Percentiles rank a stretch among this genome's conserved stretches.
These are phyloP conservation scores for Chorisops tibialis DNA, from an alignment of 2,888 invertebrate genomes.

Conservation along the genomic window DNA sequence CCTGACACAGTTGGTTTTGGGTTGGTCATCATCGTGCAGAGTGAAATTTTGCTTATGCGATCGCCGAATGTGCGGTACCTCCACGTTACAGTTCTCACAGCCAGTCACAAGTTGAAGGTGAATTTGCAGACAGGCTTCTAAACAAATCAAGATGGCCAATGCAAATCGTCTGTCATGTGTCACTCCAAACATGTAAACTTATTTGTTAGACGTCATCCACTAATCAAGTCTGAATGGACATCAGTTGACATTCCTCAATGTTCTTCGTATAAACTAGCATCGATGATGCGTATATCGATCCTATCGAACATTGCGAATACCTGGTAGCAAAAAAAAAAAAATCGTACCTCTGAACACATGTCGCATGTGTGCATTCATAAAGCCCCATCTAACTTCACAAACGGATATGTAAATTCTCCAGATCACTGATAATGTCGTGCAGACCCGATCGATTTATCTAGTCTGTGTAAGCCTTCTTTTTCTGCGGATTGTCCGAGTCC, in stretches of 20 bases:
- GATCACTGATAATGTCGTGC: slow-evolving; percentile 32
- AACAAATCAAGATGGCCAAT: slow-evolving; percentile 10
- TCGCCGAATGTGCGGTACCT: background rate
- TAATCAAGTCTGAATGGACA: slow-evolving; percentile 27
- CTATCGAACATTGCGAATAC: background rate
- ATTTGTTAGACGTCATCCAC: slow-evolving; percentile 33
- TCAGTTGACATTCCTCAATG: slow-evolving; percentile 29
- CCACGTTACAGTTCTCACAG: background rate
- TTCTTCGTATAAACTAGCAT: background rate
- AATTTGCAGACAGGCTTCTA: background rate
- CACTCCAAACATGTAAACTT: slow-evolving; percentile 30
- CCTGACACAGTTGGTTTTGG: slow-evolving; percentile 8
- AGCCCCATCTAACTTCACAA: background rate
- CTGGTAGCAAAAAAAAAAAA: background rate
- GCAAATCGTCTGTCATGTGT: slow-evolving; percentile 33
- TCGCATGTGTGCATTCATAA: background rate
- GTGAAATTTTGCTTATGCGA: background rate
- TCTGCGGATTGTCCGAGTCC: slow-evolving; percentile 6
- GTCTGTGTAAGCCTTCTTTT: slow-evolving; percentile 17
- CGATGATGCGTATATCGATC: slow-evolving; percentile 15
- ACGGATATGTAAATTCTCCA: slow-evolving; percentile 29
- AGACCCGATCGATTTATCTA: slow-evolving; percentile 30
- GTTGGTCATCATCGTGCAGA: background rate
- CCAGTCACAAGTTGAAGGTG: background rate
- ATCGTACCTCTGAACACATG: background rate